Evolutionary conservation across 2,797 vertebrate genomes (phyloP).

Genomic region (Florisuga fusca): DNA sequence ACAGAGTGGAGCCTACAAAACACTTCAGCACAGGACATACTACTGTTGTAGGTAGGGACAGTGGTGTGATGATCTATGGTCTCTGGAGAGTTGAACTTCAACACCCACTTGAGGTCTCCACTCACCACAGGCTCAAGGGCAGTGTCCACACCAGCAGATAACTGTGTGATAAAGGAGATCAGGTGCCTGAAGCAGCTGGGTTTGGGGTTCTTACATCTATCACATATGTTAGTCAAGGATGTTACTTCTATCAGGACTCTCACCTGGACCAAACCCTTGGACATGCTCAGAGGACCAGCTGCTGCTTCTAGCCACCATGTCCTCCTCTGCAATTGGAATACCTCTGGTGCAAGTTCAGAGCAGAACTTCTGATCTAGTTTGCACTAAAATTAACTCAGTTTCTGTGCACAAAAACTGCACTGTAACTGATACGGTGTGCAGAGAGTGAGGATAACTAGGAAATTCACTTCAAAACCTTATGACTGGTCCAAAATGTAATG

Average conservation of each 20-base stretch:
- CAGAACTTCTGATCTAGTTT: background rate
- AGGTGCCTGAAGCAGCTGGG: background rate
- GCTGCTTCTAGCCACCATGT: background rate
- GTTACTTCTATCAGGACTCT: background rate
- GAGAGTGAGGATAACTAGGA: background rate
- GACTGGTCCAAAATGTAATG: background rate
- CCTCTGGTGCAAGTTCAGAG: background rate
- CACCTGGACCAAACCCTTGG: background rate
- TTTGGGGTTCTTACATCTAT: background rate
- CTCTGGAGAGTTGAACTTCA: background rate
- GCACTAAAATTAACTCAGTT: background rate
- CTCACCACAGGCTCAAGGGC: background rate
- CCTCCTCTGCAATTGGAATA: background rate
- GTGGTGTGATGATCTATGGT: rapidly evolving
- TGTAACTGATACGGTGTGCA: rapidly evolving
- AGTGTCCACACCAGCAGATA: background rate
- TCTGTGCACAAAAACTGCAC: rapidly evolving
- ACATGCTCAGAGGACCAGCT: background rate
- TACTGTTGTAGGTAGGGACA: background rate
- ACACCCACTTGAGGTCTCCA: background rate
- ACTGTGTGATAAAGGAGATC: background rate
- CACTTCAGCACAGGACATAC: background rate
- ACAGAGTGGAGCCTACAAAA: background rate
- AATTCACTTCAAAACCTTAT: background rate
- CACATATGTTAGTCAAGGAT: rapidly evolving